A percentile compares a stretch with the other conserved stretches of the same genome.
Evolutionary conservation across 2,113 vertebrate genomes (phyloP).

Genomic region (Chelonoidis abingdonii): DNA sequence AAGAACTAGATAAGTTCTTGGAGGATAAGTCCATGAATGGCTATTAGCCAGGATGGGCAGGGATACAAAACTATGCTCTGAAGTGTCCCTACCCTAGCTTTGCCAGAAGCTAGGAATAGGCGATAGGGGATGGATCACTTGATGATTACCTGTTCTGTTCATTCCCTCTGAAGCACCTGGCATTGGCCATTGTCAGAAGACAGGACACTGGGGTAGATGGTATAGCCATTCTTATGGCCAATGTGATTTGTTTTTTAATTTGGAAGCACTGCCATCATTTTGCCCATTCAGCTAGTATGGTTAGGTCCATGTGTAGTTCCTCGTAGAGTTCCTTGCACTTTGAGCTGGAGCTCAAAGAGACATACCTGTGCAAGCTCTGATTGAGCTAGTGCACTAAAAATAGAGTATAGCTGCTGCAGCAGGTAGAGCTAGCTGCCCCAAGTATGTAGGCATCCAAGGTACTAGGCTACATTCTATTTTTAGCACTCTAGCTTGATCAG

Average conservation of each 20-base stretch:
- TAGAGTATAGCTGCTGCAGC: neutral
- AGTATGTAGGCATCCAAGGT: neutral
- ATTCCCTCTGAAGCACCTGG: no score
- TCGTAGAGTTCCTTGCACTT: neutral
- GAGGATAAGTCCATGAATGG: no score
- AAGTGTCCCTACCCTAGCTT: no score
- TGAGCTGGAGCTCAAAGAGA: neutral
- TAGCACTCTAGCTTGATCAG: neutral
- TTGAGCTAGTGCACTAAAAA: neutral
- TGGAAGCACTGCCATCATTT: neutral
- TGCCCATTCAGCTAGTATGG: neutral
- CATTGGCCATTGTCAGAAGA: no score
- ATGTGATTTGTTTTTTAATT: neutral
- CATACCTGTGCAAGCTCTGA: neutral
- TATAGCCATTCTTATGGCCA: neutral
- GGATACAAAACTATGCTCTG: no score
- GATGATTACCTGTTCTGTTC: no score
- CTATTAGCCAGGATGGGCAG: no score
- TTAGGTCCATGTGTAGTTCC: neutral
- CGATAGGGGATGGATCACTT: no score
- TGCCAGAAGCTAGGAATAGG: no score
- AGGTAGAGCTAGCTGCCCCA: neutral
- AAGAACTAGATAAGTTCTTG: no score
- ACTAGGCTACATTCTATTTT: neutral
- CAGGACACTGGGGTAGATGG: no score